These are phyloP conservation scores for Ischnura elegans DNA, from an alignment of 2,888 invertebrate genomes.

Conservation along the genomic window DNA sequence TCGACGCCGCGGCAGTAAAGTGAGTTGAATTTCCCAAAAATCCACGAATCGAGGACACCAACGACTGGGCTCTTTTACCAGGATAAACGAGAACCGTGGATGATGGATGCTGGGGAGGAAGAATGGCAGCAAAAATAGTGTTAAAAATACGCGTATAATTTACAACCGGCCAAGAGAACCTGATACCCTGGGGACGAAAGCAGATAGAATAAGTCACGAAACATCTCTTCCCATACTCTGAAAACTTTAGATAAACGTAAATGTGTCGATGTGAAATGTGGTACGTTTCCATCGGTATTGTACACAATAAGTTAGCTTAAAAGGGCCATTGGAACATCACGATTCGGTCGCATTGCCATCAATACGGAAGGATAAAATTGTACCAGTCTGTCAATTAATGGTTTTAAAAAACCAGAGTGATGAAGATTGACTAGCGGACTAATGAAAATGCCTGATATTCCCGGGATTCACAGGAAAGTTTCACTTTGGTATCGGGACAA, in stretches of 20 bases:
- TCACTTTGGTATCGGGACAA: too few species aligned
- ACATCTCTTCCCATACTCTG: not conserved
- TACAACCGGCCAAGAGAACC: not conserved
- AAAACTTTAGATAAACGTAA: not conserved
- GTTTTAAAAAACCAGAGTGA: too few species aligned
- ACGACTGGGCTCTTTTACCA: not conserved
- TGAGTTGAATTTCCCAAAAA: conserved; percentile 17
- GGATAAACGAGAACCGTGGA: not conserved
- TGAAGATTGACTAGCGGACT: too few species aligned
- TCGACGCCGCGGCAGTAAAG: not conserved
- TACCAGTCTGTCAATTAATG: too few species aligned
- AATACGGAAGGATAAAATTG: too few species aligned
- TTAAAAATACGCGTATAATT: not conserved
- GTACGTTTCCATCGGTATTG: too few species aligned
- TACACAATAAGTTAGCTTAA: too few species aligned
- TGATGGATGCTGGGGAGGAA: not conserved
- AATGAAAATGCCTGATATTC: too few species aligned
- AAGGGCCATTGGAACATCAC: too few species aligned
- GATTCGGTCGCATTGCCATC: too few species aligned
- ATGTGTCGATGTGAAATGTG: too few species aligned
- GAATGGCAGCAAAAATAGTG: not conserved
- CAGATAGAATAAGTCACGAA: not conserved
- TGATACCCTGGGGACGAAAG: not conserved
- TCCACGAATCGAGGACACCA: conserved; percentile 16
- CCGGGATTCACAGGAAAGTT: too few species aligned